These are phyloP conservation scores for Rousettus madagascariensis DNA, from an alignment of 2,797 vertebrate species.

Conservation along the genomic window DNA sequence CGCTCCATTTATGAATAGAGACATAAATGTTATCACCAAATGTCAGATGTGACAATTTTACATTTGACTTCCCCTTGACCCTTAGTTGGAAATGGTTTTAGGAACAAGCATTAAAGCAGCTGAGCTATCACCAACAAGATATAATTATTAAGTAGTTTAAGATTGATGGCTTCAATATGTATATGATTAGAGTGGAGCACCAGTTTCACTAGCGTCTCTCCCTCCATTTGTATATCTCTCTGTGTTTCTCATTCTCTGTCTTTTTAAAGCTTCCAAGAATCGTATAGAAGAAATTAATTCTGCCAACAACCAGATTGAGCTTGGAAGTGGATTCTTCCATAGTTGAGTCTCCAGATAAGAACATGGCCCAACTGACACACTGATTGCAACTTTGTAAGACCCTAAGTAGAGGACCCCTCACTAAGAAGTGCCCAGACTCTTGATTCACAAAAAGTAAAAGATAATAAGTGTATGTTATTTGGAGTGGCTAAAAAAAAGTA, in stretches of 20 bases:
- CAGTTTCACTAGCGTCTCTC: neutral
- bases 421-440: neutral
- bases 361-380: neutral
- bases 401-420: neutral
- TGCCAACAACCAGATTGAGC: neutral
- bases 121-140: constrained; percentile 51
- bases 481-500: neutral
- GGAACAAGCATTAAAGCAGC: constrained; percentile 44
- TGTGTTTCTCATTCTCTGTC: neutral
- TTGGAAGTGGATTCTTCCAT: neutral
- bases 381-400: neutral
- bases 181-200: neutral
- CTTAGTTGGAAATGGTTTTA: constrained; percentile 52
- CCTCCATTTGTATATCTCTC: neutral
- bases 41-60: constrained; percentile 53
- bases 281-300: neutral
- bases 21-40: constrained; percentile 49
- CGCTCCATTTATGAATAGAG: constrained; percentile 49
- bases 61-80: constrained; percentile 54
- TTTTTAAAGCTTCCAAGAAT: neutral
- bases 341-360: neutral
- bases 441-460: neutral
- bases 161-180: neutral
- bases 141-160: constrained; percentile 54
- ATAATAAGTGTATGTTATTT: neutral